These are phyloP conservation scores for Ennomos erosarius DNA, from an alignment of 2,888 invertebrate genomes.

Conservation along the genomic window DNA sequence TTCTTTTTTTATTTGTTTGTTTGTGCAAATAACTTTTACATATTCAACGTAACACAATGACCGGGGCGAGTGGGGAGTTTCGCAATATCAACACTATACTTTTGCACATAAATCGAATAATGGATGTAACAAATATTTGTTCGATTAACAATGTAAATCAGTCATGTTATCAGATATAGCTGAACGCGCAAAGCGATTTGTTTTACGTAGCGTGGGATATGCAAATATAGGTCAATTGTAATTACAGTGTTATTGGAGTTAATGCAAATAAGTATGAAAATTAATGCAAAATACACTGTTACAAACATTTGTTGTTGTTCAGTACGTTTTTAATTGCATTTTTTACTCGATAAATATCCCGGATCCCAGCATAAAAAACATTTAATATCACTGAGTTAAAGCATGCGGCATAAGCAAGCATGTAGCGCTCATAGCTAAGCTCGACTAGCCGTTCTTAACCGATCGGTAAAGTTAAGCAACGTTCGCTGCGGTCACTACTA, in stretches of 20 bases:
- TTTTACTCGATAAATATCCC: no score
- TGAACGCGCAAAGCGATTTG: slow-evolving; percentile 9
- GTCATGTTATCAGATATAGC: slow-evolving; percentile 31
- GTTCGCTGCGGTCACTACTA: no score
- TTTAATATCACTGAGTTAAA: no score
- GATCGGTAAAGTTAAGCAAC: no score
- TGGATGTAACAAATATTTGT: slow-evolving; percentile 35
- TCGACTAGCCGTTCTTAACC: no score
- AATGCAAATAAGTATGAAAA: slow-evolving; percentile 1
- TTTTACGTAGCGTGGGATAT: slow-evolving; percentile 7
- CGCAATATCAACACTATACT: slow-evolving; percentile 8
- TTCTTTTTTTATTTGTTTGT: slow-evolving; percentile 45
- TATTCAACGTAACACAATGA: slow-evolving; percentile 19
- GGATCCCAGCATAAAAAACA: no score
- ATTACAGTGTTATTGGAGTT: slow-evolving; percentile 11
- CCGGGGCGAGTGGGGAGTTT: slow-evolving; percentile 1
- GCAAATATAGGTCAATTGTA: slow-evolving; percentile 3
- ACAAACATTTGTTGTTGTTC: not conserved
- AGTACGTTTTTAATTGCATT: no score
- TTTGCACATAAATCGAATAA: slow-evolving; percentile 20
- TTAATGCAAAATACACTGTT: not conserved
- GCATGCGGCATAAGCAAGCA: no score
- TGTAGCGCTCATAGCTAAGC: no score
- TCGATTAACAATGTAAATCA: slow-evolving; percentile 43
- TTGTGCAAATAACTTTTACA: slow-evolving; percentile 40